phyloP scores from a whole-genome alignment of 2,113 vertebrate genomes.

The Potamarius usumacintae region DNA sequence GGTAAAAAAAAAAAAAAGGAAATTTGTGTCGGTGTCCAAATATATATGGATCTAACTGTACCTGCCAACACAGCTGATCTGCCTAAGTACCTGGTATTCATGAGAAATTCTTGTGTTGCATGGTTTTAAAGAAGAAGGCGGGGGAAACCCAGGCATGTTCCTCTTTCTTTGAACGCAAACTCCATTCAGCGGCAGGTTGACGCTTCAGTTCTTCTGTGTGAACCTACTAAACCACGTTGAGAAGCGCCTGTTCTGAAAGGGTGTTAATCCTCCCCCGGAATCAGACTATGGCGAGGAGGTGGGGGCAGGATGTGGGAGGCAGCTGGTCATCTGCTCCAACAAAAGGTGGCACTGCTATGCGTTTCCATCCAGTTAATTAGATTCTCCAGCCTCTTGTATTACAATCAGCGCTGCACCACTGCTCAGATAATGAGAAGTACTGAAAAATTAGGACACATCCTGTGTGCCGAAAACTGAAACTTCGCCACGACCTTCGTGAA shows the following conservation, averaged over 20 bases:
- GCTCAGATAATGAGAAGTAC: background rate
- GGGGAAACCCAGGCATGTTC: background rate
- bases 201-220: background rate
- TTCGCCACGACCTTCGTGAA: background rate
- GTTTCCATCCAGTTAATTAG: slow-evolving; percentile 62
- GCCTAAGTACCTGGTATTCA: background rate
- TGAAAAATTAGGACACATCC: no score
- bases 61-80: slow-evolving; percentile 46
- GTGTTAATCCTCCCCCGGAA: slow-evolving; percentile 67
- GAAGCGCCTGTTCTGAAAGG: background rate
- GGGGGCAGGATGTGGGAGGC: slow-evolving; percentile 69
- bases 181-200: no score
- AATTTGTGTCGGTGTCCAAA: no score
- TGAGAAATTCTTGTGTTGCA: background rate
- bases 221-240: background rate
- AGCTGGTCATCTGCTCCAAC: slow-evolving; percentile 74
- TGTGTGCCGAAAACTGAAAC: background rate
- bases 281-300: slow-evolving; percentile 43
- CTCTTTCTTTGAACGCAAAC: background rate
- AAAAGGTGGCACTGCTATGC: slow-evolving; percentile 72
- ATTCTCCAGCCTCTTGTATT: slow-evolving; percentile 39
- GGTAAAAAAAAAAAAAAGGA: no score
- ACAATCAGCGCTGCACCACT: slow-evolving; percentile 5
- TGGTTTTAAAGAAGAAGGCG: background rate
- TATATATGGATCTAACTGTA: no score